These are phyloP conservation scores for Gymnoscopelus braueri DNA, from an alignment of 2,797 vertebrate species.

Conservation along the genomic window DNA sequence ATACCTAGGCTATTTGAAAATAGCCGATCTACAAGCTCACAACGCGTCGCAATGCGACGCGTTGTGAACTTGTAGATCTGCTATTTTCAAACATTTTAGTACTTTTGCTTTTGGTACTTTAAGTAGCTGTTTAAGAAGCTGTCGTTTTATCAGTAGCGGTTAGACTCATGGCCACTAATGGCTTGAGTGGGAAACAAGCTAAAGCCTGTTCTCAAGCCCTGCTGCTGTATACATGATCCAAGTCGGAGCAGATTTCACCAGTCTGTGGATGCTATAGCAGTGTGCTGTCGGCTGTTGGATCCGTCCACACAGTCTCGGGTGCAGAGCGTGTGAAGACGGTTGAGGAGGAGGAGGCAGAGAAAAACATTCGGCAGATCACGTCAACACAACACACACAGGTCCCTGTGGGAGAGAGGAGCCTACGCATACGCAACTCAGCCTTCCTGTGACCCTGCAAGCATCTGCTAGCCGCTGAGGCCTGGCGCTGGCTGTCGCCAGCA, in stretches of 20 bases:
- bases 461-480: constrained; percentile 41
- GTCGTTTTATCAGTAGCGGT: no score
- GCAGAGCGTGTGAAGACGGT: constrained; percentile 35
- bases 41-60: no score
- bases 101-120: no score
- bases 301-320: constrained; percentile 19
- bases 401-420: constrained; percentile 47
- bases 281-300: constrained; percentile 16
- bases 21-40: no score
- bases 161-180: background rate
- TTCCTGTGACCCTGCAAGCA: constrained; percentile 65
- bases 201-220: background rate
- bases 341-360: constrained; percentile 31
- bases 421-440: constrained; percentile 56
- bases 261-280: constrained; percentile 9
- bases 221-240: constrained; percentile 9
- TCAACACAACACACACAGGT: constrained; percentile 51
- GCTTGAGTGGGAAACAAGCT: constrained; percentile 9
- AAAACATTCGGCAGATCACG: constrained; percentile 46
- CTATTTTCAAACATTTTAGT: no score
- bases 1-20: no score
- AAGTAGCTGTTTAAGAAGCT: no score
- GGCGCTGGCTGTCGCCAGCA: constrained; percentile 37
- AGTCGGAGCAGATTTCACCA: constrained; percentile 4
- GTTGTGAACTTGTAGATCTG: no score